These are phyloP conservation scores for Protodeltote pygarga DNA, from an alignment of 2,888 invertebrate genomes.

Conservation along the genomic window DNA sequence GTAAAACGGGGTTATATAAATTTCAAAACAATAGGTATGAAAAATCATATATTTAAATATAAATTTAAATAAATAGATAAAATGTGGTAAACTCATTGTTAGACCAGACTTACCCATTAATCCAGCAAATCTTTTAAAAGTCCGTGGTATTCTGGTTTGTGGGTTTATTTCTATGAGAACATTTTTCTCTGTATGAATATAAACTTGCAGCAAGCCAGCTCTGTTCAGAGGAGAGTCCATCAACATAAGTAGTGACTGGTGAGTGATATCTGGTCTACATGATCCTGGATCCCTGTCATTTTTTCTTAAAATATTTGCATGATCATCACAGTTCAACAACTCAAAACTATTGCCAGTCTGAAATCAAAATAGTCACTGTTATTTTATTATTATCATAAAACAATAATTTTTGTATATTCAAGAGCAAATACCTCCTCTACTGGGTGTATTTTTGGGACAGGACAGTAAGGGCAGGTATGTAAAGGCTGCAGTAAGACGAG, in stretches of 20 bases:
- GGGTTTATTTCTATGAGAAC: constrained; percentile 98
- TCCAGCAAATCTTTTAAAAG: constrained; percentile 98
- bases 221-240: constrained; percentile 99
- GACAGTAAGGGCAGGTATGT: too few species aligned
- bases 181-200: constrained; percentile 96
- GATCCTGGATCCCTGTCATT: constrained; percentile 95
- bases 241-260: constrained; percentile 98
- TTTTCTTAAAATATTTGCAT: constrained; percentile 93
- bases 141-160: constrained; percentile 98
- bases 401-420: too few species aligned
- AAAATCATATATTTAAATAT: too few species aligned
- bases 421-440: too few species aligned
- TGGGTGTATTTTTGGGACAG: too few species aligned
- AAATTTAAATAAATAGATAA: too few species aligned
- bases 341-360: constrained; percentile 96
- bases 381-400: too few species aligned
- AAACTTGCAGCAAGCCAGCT: constrained; percentile 98
- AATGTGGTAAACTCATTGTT: too few species aligned
- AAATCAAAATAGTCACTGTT: constrained; percentile 52
- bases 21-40: too few species aligned
- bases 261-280: constrained; percentile 98
- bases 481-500: not conserved
- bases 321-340: constrained; percentile 97
- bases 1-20: too few species aligned
- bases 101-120: constrained; percentile 91